These are phyloP conservation scores for Leucophora obtusa DNA, from an alignment of 2,888 invertebrate genomes.

Conservation along the genomic window DNA sequence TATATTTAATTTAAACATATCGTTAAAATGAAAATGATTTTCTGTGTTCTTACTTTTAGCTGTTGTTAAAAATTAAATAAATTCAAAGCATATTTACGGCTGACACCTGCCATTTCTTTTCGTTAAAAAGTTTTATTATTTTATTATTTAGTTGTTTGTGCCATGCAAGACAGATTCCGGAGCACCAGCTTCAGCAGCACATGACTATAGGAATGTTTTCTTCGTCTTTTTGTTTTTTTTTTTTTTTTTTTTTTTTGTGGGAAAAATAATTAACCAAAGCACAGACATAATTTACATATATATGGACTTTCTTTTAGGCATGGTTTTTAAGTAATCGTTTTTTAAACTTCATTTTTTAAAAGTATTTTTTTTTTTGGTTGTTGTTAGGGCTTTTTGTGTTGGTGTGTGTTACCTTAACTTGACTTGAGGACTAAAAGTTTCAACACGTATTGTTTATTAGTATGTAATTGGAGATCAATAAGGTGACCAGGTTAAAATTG, in stretches of 20 bases:
- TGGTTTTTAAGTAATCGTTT: constrained; percentile 35
- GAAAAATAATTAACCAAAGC: constrained; percentile 63
- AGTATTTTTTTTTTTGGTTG: constrained; percentile 18
- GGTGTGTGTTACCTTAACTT: constrained; percentile 36
- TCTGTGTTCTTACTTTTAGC: constrained; percentile 9
- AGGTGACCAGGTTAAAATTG: constrained; percentile 30
- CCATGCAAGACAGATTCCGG: constrained; percentile 51
- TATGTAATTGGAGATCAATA: constrained; percentile 54
- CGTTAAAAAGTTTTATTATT: constrained; percentile 50
- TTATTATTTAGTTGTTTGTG: constrained; percentile 58
- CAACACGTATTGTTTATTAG: constrained; percentile 62
- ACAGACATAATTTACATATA: constrained; percentile 62
- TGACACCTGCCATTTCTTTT: constrained; percentile 68
- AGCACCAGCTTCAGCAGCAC: constrained; percentile 32
- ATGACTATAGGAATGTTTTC: neutral
- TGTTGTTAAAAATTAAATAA: constrained; percentile 56
- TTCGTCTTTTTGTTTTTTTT: neutral
- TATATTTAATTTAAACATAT: neutral
- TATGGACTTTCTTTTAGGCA: constrained; percentile 52
- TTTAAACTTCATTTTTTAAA: constrained; percentile 18
- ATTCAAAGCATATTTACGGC: constrained; percentile 65
- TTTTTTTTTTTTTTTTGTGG: constrained; percentile 39
- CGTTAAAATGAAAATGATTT: constrained; percentile 43
- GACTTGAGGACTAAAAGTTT: constrained; percentile 58
- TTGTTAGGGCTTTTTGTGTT: constrained; percentile 8